Evolutionary conservation across 37 sponge, comb jelly and placozoan species (phyloP), one percentile per base, ranked within the genome.

Genomic region (Geodia barretti): DNA sequence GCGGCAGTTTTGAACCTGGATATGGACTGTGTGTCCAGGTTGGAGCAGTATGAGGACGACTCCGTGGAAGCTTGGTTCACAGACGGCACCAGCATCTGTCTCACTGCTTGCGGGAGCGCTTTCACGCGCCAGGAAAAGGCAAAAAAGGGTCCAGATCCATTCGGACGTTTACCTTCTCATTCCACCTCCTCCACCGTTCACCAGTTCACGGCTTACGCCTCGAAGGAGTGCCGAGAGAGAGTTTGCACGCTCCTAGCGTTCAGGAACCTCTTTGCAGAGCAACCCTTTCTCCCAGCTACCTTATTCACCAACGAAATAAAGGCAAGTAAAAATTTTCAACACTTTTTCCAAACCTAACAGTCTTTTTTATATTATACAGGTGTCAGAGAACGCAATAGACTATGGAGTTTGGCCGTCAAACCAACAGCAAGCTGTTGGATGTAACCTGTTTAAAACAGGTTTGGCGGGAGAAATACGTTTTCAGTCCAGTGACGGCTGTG

Each of bases 41-140:
- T 77, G 21, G 40, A 63, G 41, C 78, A 74, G 70, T 84, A 69
- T 54, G 40, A n/a, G 4, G 85, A 84, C 69, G 85, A 84, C 62
- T 70, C 78, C 7, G 25, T 69, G 33, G 70, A 70, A 54, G 85
- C 62, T 14, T 43, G 40, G 38, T 77, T 39, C n/a, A 58, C 47
- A 17, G 85, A 84, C 35, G 85, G 85, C 0, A 37, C 71, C 39
- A 77, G 39, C 20, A 21, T 84, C 24, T 28, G 62, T 23, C 39
- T 84, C 9, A 66, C 85, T 47, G 38, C 62, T 14, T 84, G 85
- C 31, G 78, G 85, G 8, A 59, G 78, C 29, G 72, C 75, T 7
- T 84, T 84, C 72, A 29, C 42, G 26, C 62, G 30, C 67, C 47
- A 74, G 23, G 25, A 74, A 43, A 58, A 42, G 5, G 5, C 29